phyloP scores from a whole-genome alignment of 1,140 invertebrate species.

The Drosophila lowei region DNA sequence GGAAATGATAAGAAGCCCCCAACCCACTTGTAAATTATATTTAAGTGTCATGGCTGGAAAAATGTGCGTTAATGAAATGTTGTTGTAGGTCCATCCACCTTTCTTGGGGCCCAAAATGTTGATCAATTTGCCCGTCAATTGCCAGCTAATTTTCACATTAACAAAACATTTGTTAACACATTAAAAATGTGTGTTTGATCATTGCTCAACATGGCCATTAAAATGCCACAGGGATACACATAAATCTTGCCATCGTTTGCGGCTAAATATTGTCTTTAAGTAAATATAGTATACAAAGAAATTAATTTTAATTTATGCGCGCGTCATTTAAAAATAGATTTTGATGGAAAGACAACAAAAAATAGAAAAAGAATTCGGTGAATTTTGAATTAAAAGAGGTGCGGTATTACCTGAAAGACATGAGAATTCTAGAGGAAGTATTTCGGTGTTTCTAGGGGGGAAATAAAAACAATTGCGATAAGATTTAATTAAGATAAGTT shows the following conservation, averaged over 20 bases:
- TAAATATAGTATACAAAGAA: not conserved
- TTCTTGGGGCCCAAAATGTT: not conserved
- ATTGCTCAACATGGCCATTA: slow-evolving; percentile 10
- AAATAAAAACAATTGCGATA: too few relatives aligned
- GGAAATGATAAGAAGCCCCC: too few relatives aligned
- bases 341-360: not conserved
- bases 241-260: slow-evolving; percentile 34
- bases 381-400: too few relatives aligned
- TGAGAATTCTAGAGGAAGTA: too few relatives aligned
- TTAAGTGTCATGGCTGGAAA: too few relatives aligned
- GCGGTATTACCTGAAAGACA: too few relatives aligned
- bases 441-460: too few relatives aligned
- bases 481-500: too few relatives aligned
- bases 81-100: not conserved
- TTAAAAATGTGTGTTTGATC: slow-evolving; percentile 28
- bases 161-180: slow-evolving; percentile 35
- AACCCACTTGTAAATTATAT: too few relatives aligned
- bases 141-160: slow-evolving; percentile 23
- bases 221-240: slow-evolving; percentile 5
- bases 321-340: slow-evolving; percentile 44
- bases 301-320: slow-evolving; percentile 33
- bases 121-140: slow-evolving; percentile 13
- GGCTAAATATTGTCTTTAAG: slow-evolving; percentile 19
- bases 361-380: too few relatives aligned
- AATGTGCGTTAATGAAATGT: too few relatives aligned